Percentiles rank a stretch among this genome's conserved stretches.
Conservation (phyloP, 2,113 vertebrate species). For the Albula goreensis region DNA sequence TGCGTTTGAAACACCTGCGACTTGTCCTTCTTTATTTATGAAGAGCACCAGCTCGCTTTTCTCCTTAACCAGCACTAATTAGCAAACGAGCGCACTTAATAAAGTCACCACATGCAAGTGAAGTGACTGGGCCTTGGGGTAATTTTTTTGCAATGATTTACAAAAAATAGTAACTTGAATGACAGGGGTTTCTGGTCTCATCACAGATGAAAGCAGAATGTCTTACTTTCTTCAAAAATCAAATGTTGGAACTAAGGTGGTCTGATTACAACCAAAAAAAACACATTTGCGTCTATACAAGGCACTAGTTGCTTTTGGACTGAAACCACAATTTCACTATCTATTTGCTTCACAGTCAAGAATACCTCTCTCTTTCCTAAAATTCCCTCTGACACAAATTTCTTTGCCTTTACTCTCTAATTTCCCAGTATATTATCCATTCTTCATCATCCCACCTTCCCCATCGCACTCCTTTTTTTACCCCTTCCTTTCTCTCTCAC, state of each 20-base stretch:
- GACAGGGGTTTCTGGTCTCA: too few relatives aligned
- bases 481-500: background rate
- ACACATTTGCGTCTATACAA: too few relatives aligned
- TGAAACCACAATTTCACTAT: too few relatives aligned
- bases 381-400: too few relatives aligned
- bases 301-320: too few relatives aligned
- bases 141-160: background rate
- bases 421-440: background rate
- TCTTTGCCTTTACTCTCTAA: too few relatives aligned
- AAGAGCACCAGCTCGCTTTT: background rate
- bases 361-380: background rate
- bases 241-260: too few relatives aligned
- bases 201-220: too few relatives aligned
- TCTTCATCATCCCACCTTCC: background rate
- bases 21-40: background rate
- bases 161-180: too few relatives aligned
- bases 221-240: too few relatives aligned
- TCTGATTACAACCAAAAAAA: too few relatives aligned
- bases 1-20: background rate
- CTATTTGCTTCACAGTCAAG: too few relatives aligned
- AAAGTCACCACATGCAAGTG: background rate
- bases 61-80: background rate
- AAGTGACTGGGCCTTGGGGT: background rate
- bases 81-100: constrained; percentile 9
- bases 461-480: background rate